Conservation (phyloP, 2,113 vertebrate genomes). For the Bubo scandiacus region DNA sequence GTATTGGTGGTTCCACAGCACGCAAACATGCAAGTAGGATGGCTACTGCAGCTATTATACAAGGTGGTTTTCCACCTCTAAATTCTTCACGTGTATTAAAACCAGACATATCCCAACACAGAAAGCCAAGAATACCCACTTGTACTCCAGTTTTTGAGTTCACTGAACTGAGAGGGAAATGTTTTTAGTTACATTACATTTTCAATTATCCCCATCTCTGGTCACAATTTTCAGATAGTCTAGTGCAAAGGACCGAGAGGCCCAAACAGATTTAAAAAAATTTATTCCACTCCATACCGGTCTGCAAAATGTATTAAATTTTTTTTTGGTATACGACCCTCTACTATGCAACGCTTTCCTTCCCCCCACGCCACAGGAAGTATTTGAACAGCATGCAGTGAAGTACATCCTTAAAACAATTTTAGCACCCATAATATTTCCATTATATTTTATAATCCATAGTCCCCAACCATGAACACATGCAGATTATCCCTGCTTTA, state of each 20-base stretch:
- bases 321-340: neutral
- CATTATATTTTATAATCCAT: conserved; percentile 33
- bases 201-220: neutral
- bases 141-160: neutral
- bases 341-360: neutral
- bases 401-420: conserved; percentile 36
- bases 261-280: neutral
- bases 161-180: neutral
- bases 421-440: conserved; percentile 17
- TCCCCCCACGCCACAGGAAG: neutral
- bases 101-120: neutral
- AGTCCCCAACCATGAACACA: neutral
- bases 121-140: neutral
- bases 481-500: conserved; percentile 3
- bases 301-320: neutral
- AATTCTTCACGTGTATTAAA: neutral
- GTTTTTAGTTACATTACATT: neutral
- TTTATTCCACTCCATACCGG: neutral
- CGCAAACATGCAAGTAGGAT: neutral
- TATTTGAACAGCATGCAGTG: conserved; percentile 1
- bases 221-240: neutral
- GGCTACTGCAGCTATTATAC: neutral
- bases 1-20: neutral
- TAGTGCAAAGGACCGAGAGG: neutral
- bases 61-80: neutral